Evolutionary conservation across 2,888 invertebrate species (phyloP), one percentile per base, ranked within the genome.

Genomic region (Xanthostigma xanthostigma): DNA sequence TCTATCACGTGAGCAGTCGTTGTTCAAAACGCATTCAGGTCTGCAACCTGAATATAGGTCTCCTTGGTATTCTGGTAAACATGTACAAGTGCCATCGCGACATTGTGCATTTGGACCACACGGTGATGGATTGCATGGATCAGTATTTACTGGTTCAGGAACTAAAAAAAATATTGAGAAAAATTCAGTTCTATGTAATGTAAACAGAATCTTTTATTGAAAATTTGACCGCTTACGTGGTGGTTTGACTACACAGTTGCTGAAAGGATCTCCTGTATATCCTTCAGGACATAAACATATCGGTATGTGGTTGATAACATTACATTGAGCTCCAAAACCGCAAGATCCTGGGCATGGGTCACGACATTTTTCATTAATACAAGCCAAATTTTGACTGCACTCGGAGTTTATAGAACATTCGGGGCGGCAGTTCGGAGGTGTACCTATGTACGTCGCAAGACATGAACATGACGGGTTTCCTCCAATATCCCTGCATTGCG

Each of bases 1-100:
- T 58, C 71, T 78, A 55, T 81, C 71, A 50, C 71, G 58, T 1
- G 77, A 61, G 62, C 87, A 87, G 55, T 87, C 87, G 46, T 76
- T 76, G 62, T 81, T 88, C 13, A 79, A 72, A 14, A 84, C 72
- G 62, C 88, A 88, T 68, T 88, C 86, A 2, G 86, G 87, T 53
- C 81, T 75, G 59, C 87, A 87, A 17, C 80, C 79, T 35, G 72
- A 64, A 58, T 79, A 81, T 36, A 87, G 85, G 66, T 85, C 81
- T 41, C 87, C 87, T 49, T 75, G 74, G 60, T 81, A 84, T 56
- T 82, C 82, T n/a, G 71, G 66, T 49, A 79, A 61, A 59, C 88
- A 88, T 12, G 77, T 74, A 60, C 87, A 88, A 51, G 74, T 63
- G 17, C 81, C 81, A 55, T 79, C 74, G 52, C 68, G 66, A 58